Evolutionary conservation across 2,797 vertebrate species (phyloP).

Genomic region (Acrossocheilus wenchowensis): DNA sequence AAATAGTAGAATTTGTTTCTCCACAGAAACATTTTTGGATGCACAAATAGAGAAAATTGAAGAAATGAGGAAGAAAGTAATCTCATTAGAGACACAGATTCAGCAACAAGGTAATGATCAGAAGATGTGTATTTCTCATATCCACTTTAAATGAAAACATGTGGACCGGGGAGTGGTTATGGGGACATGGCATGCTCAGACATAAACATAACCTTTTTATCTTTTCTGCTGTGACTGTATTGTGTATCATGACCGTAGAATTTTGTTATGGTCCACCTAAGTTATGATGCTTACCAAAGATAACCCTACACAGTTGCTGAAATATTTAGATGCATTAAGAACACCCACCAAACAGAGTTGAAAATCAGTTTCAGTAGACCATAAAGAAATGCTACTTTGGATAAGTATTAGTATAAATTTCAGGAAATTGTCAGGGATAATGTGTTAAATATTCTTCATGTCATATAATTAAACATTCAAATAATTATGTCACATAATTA

Average conservation of each 20-base stretch:
- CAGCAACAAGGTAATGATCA: constrained; percentile 8
- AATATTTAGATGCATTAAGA: neutral
- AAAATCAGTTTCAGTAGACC: neutral
- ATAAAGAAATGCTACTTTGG: neutral
- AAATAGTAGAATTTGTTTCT: neutral
- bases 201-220: neutral
- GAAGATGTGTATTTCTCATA: neutral
- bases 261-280: neutral
- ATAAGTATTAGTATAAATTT: neutral
- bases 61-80: neutral
- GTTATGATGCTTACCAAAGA: too few species aligned
- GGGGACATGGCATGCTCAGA: too few species aligned
- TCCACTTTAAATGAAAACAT: neutral
- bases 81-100: neutral
- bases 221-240: too few species aligned
- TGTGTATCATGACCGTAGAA: too few species aligned
- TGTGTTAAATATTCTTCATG: neutral
- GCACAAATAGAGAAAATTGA: neutral
- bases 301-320: neutral
- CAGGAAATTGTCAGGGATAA: neutral
- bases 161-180: neutral
- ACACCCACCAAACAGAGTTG: neutral
- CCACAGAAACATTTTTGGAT: neutral
- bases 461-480: neutral
- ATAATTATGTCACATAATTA: neutral